Evolutionary conservation across 1,140 invertebrate species (phyloP), one percentile per base, ranked within the genome.

Genomic region (Akabosia matsudoensis): DNA sequence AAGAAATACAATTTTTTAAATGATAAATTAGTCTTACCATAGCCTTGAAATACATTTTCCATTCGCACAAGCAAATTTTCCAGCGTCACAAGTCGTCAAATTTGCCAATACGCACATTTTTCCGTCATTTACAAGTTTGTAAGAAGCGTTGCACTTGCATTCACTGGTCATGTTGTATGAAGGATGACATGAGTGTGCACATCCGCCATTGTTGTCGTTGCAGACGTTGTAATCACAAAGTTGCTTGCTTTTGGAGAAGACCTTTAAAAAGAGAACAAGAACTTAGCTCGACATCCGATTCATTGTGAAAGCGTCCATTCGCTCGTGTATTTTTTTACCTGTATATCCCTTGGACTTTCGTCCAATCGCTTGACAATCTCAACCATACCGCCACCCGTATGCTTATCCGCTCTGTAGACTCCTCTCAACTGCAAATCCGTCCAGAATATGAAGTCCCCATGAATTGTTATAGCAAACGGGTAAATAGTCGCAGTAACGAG

Each of bases 391-490:
- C 92, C 93, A 4, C 97, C 97, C 0, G 97, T 98, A 80, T 97
- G 93, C 85, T 99, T 99, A 82, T 98, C 95, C 0, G 97, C 97
- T 73, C 97, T 86, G 82, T 97, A 99, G 0, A 99, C 95, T 0
- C 97, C 97, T 30, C 95, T 87, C 0, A 97, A 84, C 83, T 97
- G 96, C 37, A 98, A 88, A 85, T 99, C 97, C 0, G 97, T 98
- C 95, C 97, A 97, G 84, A 98, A 99, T 70, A 99, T 97, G 83
- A 95, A 96, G 82, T 95, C 90, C 28, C 92, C 88, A 85, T 91
- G 93, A 0, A 98, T 92, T 0, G 95, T 96, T 16, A 99, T 94
- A 0, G 95, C 95, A 84, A 97, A 98, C 7, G 96, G 96, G 88
- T 98, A 97, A 76, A 97, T 97, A 0, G 96, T 97, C 0, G 95